Base-by-base conservation (phyloP, 2,888 invertebrate species). In the Drosophila robusta region DNA sequence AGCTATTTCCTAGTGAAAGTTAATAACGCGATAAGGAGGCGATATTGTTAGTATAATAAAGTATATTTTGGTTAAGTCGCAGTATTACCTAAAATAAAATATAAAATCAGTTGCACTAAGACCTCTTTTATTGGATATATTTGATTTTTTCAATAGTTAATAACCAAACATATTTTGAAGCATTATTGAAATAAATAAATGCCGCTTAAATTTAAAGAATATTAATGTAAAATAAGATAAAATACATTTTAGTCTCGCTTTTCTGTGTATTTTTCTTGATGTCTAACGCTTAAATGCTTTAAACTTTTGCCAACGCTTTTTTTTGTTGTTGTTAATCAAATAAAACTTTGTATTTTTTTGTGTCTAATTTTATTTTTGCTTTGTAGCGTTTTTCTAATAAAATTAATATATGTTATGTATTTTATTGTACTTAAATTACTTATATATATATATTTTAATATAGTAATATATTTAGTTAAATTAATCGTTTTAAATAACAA, bases 261-360 rank as follows among this genome's bases (percentile, higher is more conserved):
- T 34, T 39, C 7, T 11, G 22, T 39, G 14, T 38, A 14, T 29
- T 46, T 1, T 18, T 26, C 9, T 69, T n/a, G 32, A 7, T 29
- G 29, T 29, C 9, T 29, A 29, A 29, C 26, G n/a, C 38, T 47
- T 9, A 32, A 34, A 47, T 32, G 54, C 26, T 36, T 51, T 44
- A 12, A 18, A 56, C 11, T 39, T 51, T 42, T 55, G 70, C 61
- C 61, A 52, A 76, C 32, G 72, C 77, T 76, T 76, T 26, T 32
- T 45, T 9, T 61, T 49, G 26, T 51, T 42, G 39, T 22, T 41
- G 12, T 45, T 16, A 14, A 26, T 29, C 9, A 29, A 29, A 29
- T 9, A 29, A 9, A 29, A 8, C 29, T 9, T 26, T 26, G 8
- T 29, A 29, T 29, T 29, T 29, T 8, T 29, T 9, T 29, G 29